phyloP scores from a whole-genome alignment of 2,888 invertebrate species.

The Macaria liturata region DNA sequence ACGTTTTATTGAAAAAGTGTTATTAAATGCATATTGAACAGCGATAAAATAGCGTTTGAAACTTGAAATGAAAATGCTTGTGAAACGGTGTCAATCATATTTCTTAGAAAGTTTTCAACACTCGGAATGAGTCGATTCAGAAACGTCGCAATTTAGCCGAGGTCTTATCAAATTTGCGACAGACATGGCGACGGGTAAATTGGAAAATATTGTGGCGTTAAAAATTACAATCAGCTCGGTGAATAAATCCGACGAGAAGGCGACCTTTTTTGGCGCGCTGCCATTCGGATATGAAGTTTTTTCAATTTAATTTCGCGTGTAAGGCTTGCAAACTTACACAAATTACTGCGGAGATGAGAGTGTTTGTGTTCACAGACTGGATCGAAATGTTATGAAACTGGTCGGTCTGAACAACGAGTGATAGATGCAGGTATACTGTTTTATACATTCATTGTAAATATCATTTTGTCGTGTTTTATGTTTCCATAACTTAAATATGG shows the following conservation, averaged over 20 bases:
- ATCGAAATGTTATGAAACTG: too few relatives aligned
- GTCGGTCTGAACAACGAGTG: too few relatives aligned
- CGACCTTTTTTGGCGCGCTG: conserved; percentile 32
- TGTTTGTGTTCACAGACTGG: too few relatives aligned
- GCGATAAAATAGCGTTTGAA: too few relatives aligned
- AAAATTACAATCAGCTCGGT: conserved; percentile 37
- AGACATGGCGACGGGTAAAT: conserved; percentile 34
- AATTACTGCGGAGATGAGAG: not conserved
- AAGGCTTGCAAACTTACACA: conserved; percentile 11
- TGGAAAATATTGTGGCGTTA: conserved; percentile 39
- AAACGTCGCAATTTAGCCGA: not conserved
- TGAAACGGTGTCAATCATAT: not conserved
- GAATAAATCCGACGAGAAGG: conserved; percentile 34
- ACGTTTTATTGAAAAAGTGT: too few relatives aligned
- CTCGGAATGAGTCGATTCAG: conserved; percentile 1
- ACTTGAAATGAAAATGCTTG: too few relatives aligned
- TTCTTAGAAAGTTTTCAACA: not conserved
- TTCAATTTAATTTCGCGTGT: conserved; percentile 35
- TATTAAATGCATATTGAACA: too few relatives aligned
- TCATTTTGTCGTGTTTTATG: too few relatives aligned
- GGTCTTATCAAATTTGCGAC: conserved; percentile 16
- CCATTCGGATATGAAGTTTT: conserved; percentile 38
- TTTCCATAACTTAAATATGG: too few relatives aligned
- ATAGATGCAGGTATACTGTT: too few relatives aligned
- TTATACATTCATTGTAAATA: too few relatives aligned